These are phyloP conservation scores for Tragopan temminckii DNA, from an alignment of 2,797 vertebrate species.

Conservation along the genomic window DNA sequence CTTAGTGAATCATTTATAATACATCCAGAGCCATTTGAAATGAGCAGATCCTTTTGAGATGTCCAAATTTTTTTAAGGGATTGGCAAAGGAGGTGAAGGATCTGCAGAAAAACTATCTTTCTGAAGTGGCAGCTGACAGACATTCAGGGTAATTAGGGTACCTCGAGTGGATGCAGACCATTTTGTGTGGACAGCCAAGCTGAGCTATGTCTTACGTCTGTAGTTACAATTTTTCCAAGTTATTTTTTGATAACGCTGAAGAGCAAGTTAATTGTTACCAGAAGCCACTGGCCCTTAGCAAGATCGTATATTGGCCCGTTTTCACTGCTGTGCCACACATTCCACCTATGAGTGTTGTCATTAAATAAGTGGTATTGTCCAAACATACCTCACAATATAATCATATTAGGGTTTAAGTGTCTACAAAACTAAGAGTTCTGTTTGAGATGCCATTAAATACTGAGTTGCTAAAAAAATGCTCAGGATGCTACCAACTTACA, in stretches of 20 bases:
- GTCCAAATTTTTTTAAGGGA: background rate
- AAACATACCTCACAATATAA: background rate
- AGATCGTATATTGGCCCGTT: background rate
- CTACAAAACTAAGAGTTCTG: background rate
- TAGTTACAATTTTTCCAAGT: background rate
- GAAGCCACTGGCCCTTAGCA: background rate
- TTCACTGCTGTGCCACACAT: background rate
- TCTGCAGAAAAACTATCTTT: background rate
- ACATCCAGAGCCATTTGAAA: background rate
- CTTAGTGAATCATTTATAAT: background rate
- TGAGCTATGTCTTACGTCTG: background rate
- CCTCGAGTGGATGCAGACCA: background rate
- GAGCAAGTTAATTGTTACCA: background rate
- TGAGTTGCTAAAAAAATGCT: background rate
- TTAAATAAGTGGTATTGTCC: background rate
- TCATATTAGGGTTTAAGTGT: background rate
- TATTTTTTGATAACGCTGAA: background rate
- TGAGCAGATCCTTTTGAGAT: background rate
- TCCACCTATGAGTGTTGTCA: background rate
- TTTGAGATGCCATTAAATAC: background rate
- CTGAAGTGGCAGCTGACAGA: background rate
- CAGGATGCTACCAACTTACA: background rate
- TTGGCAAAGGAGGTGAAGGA: background rate
- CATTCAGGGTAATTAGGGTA: background rate
- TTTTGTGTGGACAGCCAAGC: background rate